Base-by-base conservation (phyloP, 1,140 invertebrate species). In the Drosophila orosa region DNA sequence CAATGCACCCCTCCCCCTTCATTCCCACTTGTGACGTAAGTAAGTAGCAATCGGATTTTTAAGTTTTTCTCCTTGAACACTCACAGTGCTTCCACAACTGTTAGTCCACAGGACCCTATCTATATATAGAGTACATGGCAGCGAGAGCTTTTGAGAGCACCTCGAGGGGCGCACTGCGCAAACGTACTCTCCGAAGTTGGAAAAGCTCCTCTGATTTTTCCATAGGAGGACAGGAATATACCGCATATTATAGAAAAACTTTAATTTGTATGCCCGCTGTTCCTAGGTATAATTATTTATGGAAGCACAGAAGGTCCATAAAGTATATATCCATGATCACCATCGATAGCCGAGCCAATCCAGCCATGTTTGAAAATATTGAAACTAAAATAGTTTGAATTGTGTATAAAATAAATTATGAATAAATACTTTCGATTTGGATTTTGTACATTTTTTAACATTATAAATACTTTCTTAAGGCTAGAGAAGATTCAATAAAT, bases 11-110 rank as follows among this genome's bases (percentile, higher is more conserved):
- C 10, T 12, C 8, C 50, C 31, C 8, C 50, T 24, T 31, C 50
- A 1, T 35, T 54, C 19, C 50, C 50, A 54, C 50, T 54, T 54
- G 50, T 54, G 50, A 54, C 50, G 50, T 54, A 54, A 54, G 50
- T 54, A 54, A 54, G 50, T 54, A 54, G 50, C 50, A 54, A 54
- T 54, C 50, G 50, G 50, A 54, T 54, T 54, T 54, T 54, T 54
- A 54, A 54, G 50, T 54, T 54, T 54, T 54, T 54, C 50, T 54
- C 50, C 50, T 54, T 54, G 50, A 54, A 33, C 50, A 54, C 50
- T 54, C 50, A 54, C 50, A 54, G 19, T 35, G 50, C 31, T 22
- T 35, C 19, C 50, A 9, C 33, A 54, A 54, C 50, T 54, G 50
- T 35, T 22, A 13, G 33, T 22, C 50, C 50, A 35, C 50, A 54